phyloP scores from a whole-genome alignment of 2,113 vertebrate species.

The Clarias batrachus region DNA sequence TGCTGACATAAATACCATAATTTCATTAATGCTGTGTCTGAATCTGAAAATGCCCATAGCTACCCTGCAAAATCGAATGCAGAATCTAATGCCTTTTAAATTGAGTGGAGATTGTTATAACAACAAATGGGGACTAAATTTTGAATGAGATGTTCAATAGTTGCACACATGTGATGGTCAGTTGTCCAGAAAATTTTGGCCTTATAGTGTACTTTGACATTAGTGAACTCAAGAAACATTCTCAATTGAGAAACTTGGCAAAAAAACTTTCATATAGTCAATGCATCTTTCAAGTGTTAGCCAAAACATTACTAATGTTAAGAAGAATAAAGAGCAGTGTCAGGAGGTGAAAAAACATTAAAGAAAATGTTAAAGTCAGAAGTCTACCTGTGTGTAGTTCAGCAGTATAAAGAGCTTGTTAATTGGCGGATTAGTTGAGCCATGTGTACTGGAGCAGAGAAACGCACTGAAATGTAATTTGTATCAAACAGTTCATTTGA shows the following conservation, averaged over 20 bases:
- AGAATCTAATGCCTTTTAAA: neutral
- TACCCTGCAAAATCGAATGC: neutral
- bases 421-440: neutral
- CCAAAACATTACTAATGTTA: neutral
- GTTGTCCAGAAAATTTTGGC: neutral
- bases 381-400: neutral
- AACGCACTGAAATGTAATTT: neutral
- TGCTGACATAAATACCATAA: neutral
- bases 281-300: neutral
- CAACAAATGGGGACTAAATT: neutral
- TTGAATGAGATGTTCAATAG: neutral
- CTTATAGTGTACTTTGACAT: neutral
- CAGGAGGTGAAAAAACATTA: neutral
- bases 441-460: neutral
- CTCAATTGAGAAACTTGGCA: neutral
- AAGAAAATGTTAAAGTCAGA: too few species aligned
- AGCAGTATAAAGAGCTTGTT: neutral
- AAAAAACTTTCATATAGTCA: neutral
- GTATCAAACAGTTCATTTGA: neutral
- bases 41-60: neutral
- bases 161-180: neutral
- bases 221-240: neutral
- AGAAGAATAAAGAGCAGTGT: neutral
- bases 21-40: neutral
- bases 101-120: neutral